Percentiles rank a stretch among this genome's conserved stretches.
Evolutionary conservation across 2,888 invertebrate species (phyloP).

Genomic region (Pyrrhosoma nymphula): DNA sequence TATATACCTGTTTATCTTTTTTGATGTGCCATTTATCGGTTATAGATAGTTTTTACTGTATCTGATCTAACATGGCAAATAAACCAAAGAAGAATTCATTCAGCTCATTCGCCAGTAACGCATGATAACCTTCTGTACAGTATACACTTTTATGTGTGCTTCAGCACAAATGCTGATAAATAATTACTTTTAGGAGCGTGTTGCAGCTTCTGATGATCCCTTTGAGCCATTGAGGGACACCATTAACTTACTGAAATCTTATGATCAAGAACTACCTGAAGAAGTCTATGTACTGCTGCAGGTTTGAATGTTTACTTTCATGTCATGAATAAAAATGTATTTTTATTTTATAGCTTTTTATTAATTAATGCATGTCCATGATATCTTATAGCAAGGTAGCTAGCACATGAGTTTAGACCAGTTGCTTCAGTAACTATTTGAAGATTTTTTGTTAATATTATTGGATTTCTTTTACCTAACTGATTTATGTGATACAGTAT

Average conservation of each 20-base stretch:
- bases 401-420: not conserved
- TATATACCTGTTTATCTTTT: too few species aligned
- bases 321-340: not conserved
- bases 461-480: too few species aligned
- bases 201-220: conserved; percentile 85
- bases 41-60: too few species aligned
- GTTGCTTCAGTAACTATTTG: too few species aligned
- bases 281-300: conserved; percentile 85
- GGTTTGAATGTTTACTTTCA: conserved; percentile 77
- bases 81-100: not conserved
- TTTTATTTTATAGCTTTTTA: not conserved
- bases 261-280: conserved; percentile 93
- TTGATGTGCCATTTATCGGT: too few species aligned
- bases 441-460: too few species aligned
- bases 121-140: too few species aligned
- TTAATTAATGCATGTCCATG: not conserved
- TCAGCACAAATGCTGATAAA: too few species aligned
- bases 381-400: not conserved
- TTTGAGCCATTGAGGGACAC: conserved; percentile 93
- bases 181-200: conserved; percentile 33
- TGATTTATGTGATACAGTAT: too few species aligned
- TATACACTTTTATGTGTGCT: too few species aligned
- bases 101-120: too few species aligned
- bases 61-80: too few species aligned
- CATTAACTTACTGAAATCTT: conserved; percentile 90